A percentile compares a stretch with the other conserved stretches of the same genome.
Evolutionary conservation across 2,113 vertebrate species (phyloP).

Genomic region (Sebastes schlegelii): DNA sequence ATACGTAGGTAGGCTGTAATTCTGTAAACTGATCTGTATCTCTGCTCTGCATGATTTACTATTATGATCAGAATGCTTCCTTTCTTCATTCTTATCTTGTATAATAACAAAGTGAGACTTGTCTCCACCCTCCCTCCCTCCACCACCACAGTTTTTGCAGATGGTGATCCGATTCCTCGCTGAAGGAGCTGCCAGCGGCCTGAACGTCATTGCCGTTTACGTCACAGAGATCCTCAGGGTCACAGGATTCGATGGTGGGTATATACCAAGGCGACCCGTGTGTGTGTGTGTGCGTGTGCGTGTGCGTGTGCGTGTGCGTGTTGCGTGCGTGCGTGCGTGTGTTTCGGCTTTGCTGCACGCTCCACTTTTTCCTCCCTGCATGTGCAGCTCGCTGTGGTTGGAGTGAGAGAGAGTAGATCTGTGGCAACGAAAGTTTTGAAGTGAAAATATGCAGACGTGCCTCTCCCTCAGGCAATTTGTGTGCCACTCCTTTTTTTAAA

Average conservation of each 20-base stretch:
- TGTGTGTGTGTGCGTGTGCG: not conserved
- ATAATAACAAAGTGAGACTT: not conserved
- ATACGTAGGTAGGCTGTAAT: not conserved
- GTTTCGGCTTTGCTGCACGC: not conserved
- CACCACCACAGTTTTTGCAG: slow-evolving; percentile 71
- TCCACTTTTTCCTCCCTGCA: not conserved
- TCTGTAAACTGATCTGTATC: not conserved
- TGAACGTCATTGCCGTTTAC: slow-evolving; percentile 85
- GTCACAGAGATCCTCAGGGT: slow-evolving; percentile 83
- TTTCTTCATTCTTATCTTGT: slow-evolving; percentile 35
- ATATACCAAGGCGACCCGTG: not conserved
- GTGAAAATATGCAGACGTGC: slow-evolving; percentile 49
- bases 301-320: not conserved
- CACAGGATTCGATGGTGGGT: slow-evolving; percentile 81
- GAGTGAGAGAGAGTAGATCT: not conserved
- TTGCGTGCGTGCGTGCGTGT: too few relatives aligned
- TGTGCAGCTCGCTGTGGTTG: not conserved
- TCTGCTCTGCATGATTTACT: slow-evolving; percentile 23
- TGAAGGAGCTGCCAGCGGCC: slow-evolving; percentile 84
- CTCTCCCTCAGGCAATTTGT: slow-evolving; percentile 36
- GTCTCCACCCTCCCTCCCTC: not conserved
- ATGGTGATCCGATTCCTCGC: slow-evolving; percentile 81
- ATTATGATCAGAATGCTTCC: slow-evolving; percentile 35
- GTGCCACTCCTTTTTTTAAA: slow-evolving; percentile 42
- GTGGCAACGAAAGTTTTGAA: slow-evolving; percentile 5